Percentiles rank a stretch among this genome's conserved stretches.
Conservation (phyloP, 2,113 vertebrate species). For the Microcebus griseorufus region DNA sequence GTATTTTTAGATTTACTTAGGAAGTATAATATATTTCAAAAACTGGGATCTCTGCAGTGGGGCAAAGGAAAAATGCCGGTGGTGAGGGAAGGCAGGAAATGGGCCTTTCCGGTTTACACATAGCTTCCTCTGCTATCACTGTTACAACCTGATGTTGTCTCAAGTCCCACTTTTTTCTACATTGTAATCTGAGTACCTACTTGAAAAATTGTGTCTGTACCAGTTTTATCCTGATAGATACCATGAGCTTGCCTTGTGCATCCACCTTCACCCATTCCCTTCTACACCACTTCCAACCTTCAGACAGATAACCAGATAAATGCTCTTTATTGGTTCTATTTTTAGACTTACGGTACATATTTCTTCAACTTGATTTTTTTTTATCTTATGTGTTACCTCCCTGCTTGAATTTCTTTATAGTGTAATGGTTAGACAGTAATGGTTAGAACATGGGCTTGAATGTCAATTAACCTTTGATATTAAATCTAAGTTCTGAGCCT, state of each 20-base stretch:
- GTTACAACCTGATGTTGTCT: not conserved
- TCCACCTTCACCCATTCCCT: not conserved
- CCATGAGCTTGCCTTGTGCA: not conserved
- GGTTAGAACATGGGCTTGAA: not conserved
- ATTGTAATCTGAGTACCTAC: not conserved
- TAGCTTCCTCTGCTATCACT: not conserved
- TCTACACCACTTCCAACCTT: not conserved
- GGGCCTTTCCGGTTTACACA: not conserved
- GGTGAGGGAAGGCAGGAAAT: not conserved
- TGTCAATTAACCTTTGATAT: not conserved
- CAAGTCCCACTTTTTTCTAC: not conserved
- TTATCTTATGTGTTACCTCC: not conserved
- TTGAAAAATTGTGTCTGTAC: not conserved
- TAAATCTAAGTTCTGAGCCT: not conserved
- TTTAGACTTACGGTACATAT: not conserved
- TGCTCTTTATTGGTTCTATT: not conserved
- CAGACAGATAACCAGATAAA: not conserved
- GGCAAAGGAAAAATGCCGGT: not conserved
- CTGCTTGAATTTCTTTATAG: not conserved
- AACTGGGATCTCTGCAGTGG: not conserved
- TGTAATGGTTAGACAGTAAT: not conserved
- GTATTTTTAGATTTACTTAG: not conserved
- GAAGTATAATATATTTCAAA: not conserved
- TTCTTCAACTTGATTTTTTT: not conserved
- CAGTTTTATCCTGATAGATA: not conserved